Evolutionary conservation across 2,797 vertebrate species (phyloP).

Genomic region (Sebastes nivosus): DNA sequence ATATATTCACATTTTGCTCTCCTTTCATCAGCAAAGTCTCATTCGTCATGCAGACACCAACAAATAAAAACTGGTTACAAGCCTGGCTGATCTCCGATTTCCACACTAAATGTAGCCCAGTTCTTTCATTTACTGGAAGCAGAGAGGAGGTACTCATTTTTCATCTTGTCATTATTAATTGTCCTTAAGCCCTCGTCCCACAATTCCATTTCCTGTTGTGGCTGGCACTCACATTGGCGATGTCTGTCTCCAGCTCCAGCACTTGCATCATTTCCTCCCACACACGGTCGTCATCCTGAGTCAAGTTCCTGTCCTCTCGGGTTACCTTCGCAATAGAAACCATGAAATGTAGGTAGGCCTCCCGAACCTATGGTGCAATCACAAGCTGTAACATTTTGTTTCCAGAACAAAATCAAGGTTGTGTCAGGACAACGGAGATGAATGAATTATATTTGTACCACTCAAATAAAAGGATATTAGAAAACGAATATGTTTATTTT

Average conservation of each 20-base stretch:
- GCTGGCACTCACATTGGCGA: conserved; percentile 89
- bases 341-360: conserved; percentile 96
- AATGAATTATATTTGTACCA: not conserved
- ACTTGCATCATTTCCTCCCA: conserved; percentile 91
- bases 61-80: not conserved
- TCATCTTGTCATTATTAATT: conserved; percentile 46
- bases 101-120: conserved; percentile 10
- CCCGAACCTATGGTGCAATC: conserved; percentile 84
- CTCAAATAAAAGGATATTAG: not conserved
- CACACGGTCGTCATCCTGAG: conserved; percentile 84
- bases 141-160: conserved; percentile 32
- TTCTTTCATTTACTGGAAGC: conserved; percentile 25
- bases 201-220: conserved; percentile 40
- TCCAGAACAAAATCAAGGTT: conserved; percentile 12
- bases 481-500: not conserved
- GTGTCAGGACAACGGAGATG: not conserved
- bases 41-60: conserved; percentile 30
- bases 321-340: conserved; percentile 89
- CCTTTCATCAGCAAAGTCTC: conserved; percentile 22
- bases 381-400: not conserved
- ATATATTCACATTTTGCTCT: conserved; percentile 30
- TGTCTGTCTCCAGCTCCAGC: conserved; percentile 91
- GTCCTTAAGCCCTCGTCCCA: conserved; percentile 2
- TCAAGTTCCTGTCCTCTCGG: conserved; percentile 87
- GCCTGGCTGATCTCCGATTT: conserved; percentile 5